Evolutionary conservation across 2,888 invertebrate species (phyloP).

Genomic region (Plebejus anna): DNA sequence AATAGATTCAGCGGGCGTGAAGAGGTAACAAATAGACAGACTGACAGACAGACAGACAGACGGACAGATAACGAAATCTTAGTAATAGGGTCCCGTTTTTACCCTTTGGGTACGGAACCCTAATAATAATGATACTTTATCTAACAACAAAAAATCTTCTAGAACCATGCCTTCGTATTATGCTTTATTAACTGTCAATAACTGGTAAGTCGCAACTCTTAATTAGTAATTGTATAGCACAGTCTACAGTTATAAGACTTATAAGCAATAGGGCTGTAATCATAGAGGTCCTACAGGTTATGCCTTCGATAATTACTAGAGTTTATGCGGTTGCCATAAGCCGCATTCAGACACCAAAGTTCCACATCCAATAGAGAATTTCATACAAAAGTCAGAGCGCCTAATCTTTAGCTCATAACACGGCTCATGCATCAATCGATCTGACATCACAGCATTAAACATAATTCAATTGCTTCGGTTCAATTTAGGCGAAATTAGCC

Average conservation of each 20-base stretch:
- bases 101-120: too few relatives aligned
- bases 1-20: too few relatives aligned
- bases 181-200: constrained; percentile 1
- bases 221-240: neutral
- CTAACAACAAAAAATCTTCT: neutral
- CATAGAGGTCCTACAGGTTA: constrained; percentile 15
- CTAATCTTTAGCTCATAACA: constrained; percentile 24
- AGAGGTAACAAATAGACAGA: too few relatives aligned
- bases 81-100: too few relatives aligned
- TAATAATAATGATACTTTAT: neutral
- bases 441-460: constrained; percentile 26
- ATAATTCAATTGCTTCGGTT: neutral
- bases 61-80: too few relatives aligned
- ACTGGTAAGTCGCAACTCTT: constrained; percentile 1
- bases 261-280: constrained; percentile 10
- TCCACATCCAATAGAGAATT: neutral
- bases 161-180: neutral
- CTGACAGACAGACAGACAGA: too few relatives aligned
- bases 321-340: neutral
- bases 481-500: constrained; percentile 1
- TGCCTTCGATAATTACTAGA: neutral
- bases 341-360: neutral
- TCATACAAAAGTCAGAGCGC: constrained; percentile 18
- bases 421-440: constrained; percentile 27
- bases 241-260: constrained; percentile 1